Percentiles rank a stretch among this genome's conserved stretches.
Evolutionary conservation across 2,797 vertebrate species (phyloP).

Genomic region (Xiphorhynchus erythropygius): DNA sequence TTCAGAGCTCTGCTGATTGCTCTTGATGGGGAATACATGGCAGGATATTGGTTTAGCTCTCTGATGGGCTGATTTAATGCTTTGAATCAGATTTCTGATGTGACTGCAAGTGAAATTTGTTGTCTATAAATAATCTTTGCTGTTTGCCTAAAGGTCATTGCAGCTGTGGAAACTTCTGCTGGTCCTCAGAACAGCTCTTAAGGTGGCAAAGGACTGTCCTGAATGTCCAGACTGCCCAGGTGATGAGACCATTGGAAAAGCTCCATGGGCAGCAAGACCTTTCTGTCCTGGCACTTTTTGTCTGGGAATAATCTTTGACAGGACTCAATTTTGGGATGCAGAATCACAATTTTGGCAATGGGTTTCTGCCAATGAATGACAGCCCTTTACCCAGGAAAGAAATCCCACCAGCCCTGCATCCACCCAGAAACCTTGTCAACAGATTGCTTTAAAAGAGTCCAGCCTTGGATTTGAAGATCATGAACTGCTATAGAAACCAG

Average conservation of each 20-base stretch:
- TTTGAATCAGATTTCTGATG: not conserved
- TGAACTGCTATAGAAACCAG: not conserved
- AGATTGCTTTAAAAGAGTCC: not conserved
- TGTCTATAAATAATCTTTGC: not conserved
- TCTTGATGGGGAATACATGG: not conserved
- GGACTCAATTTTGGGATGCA: too few species aligned
- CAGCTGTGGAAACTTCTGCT: not conserved
- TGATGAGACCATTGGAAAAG: fast-evolving
- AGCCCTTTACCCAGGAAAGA: too few species aligned
- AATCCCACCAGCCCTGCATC: not conserved
- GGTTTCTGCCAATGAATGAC: too few species aligned
- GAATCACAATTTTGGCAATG: too few species aligned
- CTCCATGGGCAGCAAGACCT: too few species aligned
- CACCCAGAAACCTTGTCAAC: fast-evolving
- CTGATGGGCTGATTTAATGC: not conserved
- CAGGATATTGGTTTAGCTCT: constrained; percentile 25
- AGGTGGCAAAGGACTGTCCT: not conserved
- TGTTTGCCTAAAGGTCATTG: not conserved
- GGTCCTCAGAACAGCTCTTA: not conserved
- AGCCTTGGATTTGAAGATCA: not conserved
- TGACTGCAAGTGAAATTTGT: not conserved
- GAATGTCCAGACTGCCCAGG: fast-evolving
- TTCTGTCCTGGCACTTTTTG: too few species aligned
- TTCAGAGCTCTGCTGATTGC: not conserved
- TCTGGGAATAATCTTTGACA: too few species aligned